Evolutionary conservation across 2,797 vertebrate species (phyloP).

Genomic region (Cynodonichthys magdalenae): DNA sequence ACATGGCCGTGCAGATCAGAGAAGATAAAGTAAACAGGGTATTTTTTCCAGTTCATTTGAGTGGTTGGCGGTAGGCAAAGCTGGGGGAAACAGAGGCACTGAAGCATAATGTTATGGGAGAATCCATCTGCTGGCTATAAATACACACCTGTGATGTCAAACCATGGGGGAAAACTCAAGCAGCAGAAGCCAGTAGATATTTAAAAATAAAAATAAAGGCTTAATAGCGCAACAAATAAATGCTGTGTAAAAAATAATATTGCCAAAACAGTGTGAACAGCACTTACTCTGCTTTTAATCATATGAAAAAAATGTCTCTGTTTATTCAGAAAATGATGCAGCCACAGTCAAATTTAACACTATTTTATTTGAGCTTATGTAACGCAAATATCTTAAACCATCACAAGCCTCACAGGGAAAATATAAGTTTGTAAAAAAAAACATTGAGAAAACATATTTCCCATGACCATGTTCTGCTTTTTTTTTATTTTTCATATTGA

Average conservation of each 20-base stretch:
- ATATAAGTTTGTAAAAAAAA: too few species aligned
- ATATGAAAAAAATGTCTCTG: too few species aligned
- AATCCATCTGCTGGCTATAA: slow-evolving; percentile 82
- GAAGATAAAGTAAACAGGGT: slow-evolving; percentile 75
- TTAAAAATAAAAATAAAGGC: slow-evolving; percentile 11
- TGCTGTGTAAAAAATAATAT: too few species aligned
- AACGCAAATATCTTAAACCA: too few species aligned
- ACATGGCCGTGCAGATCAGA: slow-evolving; percentile 71
- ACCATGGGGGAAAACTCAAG: slow-evolving; percentile 22
- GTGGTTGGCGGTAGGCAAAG: slow-evolving; percentile 42
- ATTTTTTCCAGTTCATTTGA: slow-evolving; percentile 78
- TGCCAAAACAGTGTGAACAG: too few species aligned
- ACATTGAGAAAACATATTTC: too few species aligned
- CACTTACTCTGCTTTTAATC: too few species aligned
- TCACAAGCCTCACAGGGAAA: too few species aligned
- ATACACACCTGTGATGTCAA: slow-evolving; percentile 83
- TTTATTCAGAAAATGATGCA: too few species aligned
- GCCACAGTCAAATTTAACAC: too few species aligned
- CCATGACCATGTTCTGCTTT: background rate
- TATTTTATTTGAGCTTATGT: too few species aligned
- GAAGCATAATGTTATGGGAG: slow-evolving; percentile 72
- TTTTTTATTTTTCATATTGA: background rate
- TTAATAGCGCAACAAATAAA: background rate
- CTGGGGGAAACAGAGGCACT: slow-evolving; percentile 29
- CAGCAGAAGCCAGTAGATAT: slow-evolving; percentile 26